Base-by-base conservation (phyloP, 2,888 invertebrate species). In the Ptychoptera albimana region DNA sequence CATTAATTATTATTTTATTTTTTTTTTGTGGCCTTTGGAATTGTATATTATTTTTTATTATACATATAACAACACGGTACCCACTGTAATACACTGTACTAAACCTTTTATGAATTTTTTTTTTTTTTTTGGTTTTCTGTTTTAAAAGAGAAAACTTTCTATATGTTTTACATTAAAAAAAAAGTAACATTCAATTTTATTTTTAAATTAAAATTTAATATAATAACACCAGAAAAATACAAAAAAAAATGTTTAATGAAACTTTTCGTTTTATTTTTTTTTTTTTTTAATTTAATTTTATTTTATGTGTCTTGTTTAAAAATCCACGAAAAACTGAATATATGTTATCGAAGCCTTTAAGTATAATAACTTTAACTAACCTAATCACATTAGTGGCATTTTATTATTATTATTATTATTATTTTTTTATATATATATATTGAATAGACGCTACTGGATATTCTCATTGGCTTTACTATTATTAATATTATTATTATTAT, bases 351-450 rank as follows among this genome's bases (percentile, higher is more conserved):
- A 48, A 46, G 47, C 44, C 52, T 44, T 43, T 48, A 46, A 55
- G 54, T 62, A 60, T 60, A 60, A 52, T 55, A 11, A 32, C 32
- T 11, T 32, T 32, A n/a, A 32, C 32, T 32, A 49, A 53, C 51
- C 57, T 63, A 64, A 63, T 63, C 61, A 57, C 61, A 63, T 63
- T 63, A 63, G 58, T 48, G 51, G 23, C 32, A 7, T 32, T n/a
- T 32, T 32, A 3, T n/a, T n/a, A n/a, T n/a, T n/a, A n/a, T n/a
- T 32, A 7, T n/a, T 32, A 11, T n/a, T 9, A 30, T 32, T 32
- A 32, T 32, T 32, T 32, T 32, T 32, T 32, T 32, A 11, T 32
- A 7, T 32, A 7, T 32, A 11, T 30, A 32, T 32, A 3, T 32
- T 32, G 4, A 11, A 8, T 32, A n/a, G 32, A 32, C n/a, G 32